Evolutionary conservation across 2,797 vertebrate species (phyloP).

Genomic region (Ataeniobius toweri): DNA sequence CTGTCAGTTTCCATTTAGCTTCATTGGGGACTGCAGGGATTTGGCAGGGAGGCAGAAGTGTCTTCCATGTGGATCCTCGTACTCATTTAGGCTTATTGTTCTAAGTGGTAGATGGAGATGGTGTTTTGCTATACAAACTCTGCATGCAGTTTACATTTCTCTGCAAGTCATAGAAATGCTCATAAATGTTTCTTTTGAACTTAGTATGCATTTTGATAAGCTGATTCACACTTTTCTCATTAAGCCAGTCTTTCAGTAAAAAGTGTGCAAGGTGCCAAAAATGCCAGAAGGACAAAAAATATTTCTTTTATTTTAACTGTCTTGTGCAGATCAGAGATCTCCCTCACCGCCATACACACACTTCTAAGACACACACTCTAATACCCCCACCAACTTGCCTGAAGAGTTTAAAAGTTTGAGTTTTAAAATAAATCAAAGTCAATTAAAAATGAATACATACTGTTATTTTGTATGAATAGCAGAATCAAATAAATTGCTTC

Average conservation of each 20-base stretch:
- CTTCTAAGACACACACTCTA: constrained; percentile 2
- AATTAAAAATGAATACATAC: constrained; percentile 43
- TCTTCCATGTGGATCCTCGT: constrained; percentile 69
- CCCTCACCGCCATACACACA: neutral
- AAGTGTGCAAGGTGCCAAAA: constrained; percentile 18
- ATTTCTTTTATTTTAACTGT: constrained; percentile 10
- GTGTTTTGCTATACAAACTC: constrained; percentile 55
- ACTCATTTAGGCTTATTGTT: constrained; percentile 68
- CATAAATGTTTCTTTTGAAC: constrained; percentile 32
- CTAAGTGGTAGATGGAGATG: constrained; percentile 57
- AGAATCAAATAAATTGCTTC: constrained; percentile 45
- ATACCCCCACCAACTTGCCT: constrained; percentile 21
- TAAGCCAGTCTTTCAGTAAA: constrained; percentile 16
- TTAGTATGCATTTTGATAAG: constrained; percentile 27
- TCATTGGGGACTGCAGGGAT: constrained; percentile 67
- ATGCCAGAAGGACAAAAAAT: constrained; percentile 1
- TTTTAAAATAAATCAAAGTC: constrained; percentile 44
- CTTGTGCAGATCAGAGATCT: neutral
- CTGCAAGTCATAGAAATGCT: constrained; percentile 55
- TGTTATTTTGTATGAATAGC: constrained; percentile 44
- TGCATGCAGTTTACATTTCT: constrained; percentile 56
- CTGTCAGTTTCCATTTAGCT: constrained; percentile 80
- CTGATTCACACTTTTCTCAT: constrained; percentile 23
- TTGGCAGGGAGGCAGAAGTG: constrained; percentile 73
- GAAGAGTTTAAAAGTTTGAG: constrained; percentile 27